These are phyloP conservation scores for Heteromurus nitidus DNA, from an alignment of 2,888 invertebrate genomes.

Conservation along the genomic window DNA sequence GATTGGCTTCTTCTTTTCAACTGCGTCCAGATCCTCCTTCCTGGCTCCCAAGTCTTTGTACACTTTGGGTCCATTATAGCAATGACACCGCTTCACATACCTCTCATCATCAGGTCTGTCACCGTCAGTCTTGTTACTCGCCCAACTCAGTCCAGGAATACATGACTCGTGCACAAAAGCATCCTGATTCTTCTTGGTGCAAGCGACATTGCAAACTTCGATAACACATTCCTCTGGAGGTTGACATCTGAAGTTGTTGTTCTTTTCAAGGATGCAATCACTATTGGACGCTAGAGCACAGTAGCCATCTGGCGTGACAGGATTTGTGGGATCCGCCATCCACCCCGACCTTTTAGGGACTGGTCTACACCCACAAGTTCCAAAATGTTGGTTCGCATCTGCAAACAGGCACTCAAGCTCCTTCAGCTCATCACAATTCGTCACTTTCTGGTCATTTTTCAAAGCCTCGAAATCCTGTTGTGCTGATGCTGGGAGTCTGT, in stretches of 20 bases:
- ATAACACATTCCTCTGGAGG: not conserved
- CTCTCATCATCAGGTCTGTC: not conserved
- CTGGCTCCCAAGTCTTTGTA: not conserved
- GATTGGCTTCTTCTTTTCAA: not conserved
- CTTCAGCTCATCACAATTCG: not conserved
- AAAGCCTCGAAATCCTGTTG: not conserved
- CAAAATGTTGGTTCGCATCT: not conserved
- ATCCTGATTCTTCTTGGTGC: not conserved
- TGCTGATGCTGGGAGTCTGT: not conserved
- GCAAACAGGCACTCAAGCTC: not conserved
- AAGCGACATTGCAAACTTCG: not conserved
- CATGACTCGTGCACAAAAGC: not conserved
- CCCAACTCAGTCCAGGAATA: not conserved
- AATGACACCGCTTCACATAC: not conserved
- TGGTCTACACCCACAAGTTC: not conserved
- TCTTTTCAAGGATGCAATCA: not conserved
- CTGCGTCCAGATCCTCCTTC: not conserved
- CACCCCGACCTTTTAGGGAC: not conserved
- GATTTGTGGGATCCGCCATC: not conserved
- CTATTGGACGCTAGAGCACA: not conserved
- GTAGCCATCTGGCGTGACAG: not conserved
- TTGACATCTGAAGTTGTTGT: not conserved
- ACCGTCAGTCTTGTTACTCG: not conserved
- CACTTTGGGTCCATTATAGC: not conserved
- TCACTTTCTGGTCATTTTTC: not conserved